Evolutionary conservation across 2,797 vertebrate species (phyloP).

Genomic region (Thripadectes ignobilis): DNA sequence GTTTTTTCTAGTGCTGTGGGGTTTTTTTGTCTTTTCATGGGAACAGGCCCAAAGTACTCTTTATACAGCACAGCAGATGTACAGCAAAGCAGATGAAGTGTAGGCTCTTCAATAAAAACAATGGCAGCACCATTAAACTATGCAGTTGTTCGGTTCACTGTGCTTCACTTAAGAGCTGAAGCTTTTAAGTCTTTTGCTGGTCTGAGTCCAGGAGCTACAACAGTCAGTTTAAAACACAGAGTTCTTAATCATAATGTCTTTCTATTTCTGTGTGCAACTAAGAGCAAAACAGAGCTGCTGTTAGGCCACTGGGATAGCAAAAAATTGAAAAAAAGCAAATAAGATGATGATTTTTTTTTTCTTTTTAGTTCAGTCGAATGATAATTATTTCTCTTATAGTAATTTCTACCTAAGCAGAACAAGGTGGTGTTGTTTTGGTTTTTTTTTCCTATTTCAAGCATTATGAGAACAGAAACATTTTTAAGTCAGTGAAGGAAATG

Average conservation of each 20-base stretch:
- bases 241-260: not conserved
- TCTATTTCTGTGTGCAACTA: not conserved
- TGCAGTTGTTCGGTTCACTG: not conserved
- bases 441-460: not conserved
- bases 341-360: not conserved
- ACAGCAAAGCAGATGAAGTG: slow-evolving; percentile 6
- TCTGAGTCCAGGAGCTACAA: not conserved
- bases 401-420: not conserved
- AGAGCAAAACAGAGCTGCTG: not conserved
- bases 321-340: not conserved
- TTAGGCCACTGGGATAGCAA: not conserved
- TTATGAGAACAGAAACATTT: not conserved
- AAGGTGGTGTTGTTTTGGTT: not conserved
- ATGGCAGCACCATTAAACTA: slow-evolving; percentile 7
- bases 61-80: not conserved
- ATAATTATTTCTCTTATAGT: not conserved
- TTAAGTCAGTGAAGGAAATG: not conserved
- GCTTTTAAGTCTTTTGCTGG: not conserved
- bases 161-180: not conserved
- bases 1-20: not conserved
- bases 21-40: not conserved
- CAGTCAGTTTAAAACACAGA: not conserved
- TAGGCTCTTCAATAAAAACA: not conserved
- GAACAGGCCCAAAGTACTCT: not conserved
- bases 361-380: not conserved